phyloP scores from a whole-genome alignment of 2,888 invertebrate genomes.

The Coelopa pilipes region DNA sequence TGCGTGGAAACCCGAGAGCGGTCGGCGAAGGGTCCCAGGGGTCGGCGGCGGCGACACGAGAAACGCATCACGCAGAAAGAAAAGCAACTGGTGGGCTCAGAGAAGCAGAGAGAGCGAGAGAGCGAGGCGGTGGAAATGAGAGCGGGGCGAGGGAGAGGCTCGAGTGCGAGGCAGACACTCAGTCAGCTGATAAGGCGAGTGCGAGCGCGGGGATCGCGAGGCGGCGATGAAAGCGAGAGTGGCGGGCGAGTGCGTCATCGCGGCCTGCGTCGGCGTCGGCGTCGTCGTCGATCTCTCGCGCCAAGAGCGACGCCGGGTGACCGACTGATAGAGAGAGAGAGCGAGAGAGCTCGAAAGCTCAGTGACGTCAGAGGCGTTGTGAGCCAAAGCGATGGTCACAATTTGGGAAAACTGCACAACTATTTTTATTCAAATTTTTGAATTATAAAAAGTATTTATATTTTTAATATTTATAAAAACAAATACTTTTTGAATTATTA shows the following conservation, averaged over 20 bases:
- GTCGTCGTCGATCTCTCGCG: neutral
- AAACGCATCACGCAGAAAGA: neutral
- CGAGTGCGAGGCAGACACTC: slow-evolving; percentile 29
- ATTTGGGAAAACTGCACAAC: too few relatives aligned
- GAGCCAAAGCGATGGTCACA: slow-evolving; percentile 43
- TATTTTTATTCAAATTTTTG: too few relatives aligned
- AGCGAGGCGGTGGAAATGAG: neutral
- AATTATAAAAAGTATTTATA: too few relatives aligned
- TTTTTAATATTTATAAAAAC: too few relatives aligned
- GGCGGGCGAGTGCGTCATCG: slow-evolving; percentile 26
- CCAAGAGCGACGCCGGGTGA: neutral
- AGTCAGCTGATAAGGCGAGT: slow-evolving; percentile 33
- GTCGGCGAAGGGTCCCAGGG: neutral
- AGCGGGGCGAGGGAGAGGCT: neutral
- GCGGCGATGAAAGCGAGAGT: slow-evolving; percentile 49
- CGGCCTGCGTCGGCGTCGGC: slow-evolving; percentile 23
- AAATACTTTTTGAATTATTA: too few relatives aligned
- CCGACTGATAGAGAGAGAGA: neutral
- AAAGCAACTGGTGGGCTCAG: neutral
- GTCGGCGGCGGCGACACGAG: neutral
- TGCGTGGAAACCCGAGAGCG: neutral
- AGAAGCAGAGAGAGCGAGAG: slow-evolving; percentile 18
- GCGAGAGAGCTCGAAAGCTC: neutral
- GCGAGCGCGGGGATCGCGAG: neutral
- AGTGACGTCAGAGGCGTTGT: slow-evolving; percentile 16